These are phyloP conservation scores for Coregonus clupeaformis DNA, from an alignment of 2,113 vertebrate species.

Conservation along the genomic window DNA sequence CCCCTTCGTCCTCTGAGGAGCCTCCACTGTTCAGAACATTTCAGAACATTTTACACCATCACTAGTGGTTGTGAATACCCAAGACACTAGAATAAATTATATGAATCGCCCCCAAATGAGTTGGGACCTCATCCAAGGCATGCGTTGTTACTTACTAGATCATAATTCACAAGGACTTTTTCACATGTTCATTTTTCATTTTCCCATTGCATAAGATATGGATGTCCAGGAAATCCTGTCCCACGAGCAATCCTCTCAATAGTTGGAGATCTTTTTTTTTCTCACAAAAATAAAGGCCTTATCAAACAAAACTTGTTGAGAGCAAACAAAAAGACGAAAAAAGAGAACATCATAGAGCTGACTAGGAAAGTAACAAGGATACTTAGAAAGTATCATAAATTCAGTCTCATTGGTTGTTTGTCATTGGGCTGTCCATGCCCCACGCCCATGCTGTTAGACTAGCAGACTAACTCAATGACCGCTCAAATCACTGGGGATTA, in stretches of 20 bases:
- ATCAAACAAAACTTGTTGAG: neutral
- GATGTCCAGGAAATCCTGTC: neutral
- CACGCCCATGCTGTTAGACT: neutral
- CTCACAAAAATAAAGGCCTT: neutral
- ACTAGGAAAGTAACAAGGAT: neutral
- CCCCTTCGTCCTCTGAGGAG: too few species aligned
- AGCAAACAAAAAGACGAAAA: neutral
- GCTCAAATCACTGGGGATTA: neutral
- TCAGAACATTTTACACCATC: too few species aligned
- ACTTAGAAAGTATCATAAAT: neutral
- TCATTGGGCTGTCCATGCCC: neutral
- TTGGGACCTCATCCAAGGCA: neutral
- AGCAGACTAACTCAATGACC: neutral
- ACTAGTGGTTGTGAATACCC: too few species aligned
- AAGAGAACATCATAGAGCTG: neutral
- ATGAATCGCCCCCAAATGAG: neutral
- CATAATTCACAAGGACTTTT: neutral
- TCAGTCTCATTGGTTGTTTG: neutral
- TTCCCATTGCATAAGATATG: slow-evolving; percentile 7
- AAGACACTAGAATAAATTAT: too few species aligned
- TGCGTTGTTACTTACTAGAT: neutral
- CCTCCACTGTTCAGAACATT: too few species aligned
- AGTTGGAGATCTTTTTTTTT: neutral
- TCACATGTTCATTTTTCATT: neutral
- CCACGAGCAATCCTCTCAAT: neutral